Percentiles rank a stretch among this genome's conserved stretches.
Evolutionary conservation across 2,888 invertebrate genomes (phyloP).

Genomic region (Lasioglossum morio): DNA sequence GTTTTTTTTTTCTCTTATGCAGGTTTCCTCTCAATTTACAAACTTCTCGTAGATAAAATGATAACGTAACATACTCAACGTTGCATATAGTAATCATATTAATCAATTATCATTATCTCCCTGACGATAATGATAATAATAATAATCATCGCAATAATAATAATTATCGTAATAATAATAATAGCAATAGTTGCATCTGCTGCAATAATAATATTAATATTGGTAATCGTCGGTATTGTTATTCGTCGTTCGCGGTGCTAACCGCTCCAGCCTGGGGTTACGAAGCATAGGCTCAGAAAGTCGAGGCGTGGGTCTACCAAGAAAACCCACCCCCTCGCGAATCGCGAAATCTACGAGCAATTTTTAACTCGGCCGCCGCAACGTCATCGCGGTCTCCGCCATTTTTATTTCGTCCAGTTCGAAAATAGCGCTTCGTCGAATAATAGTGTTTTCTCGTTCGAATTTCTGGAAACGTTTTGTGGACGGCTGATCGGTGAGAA

Average conservation of each 20-base stretch:
- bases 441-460: neutral
- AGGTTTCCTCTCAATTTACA: slow-evolving; percentile 71
- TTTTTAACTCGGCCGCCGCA: slow-evolving; percentile 27
- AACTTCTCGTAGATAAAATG: slow-evolving; percentile 77
- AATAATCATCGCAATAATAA: slow-evolving; percentile 56
- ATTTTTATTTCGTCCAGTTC: neutral
- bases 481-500: neutral
- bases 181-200: slow-evolving; percentile 62
- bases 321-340: neutral
- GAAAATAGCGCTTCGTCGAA: slow-evolving; percentile 39
- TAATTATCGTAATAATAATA: slow-evolving; percentile 52
- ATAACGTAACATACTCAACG: slow-evolving; percentile 77
- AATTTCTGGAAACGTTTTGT: neutral
- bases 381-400: slow-evolving; percentile 13
- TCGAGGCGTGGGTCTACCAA: neutral
- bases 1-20: slow-evolving; percentile 49
- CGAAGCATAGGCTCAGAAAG: slow-evolving; percentile 69
- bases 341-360: slow-evolving; percentile 55
- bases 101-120: slow-evolving; percentile 60
- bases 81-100: slow-evolving; percentile 76
- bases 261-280: slow-evolving; percentile 65
- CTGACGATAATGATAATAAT: slow-evolving; percentile 56
- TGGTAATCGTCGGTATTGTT: slow-evolving; percentile 66
- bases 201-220: slow-evolving; percentile 75
- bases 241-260: slow-evolving; percentile 42